Evolutionary conservation across 2,888 invertebrate species (phyloP).

Genomic region (Drosophila mercatorum): DNA sequence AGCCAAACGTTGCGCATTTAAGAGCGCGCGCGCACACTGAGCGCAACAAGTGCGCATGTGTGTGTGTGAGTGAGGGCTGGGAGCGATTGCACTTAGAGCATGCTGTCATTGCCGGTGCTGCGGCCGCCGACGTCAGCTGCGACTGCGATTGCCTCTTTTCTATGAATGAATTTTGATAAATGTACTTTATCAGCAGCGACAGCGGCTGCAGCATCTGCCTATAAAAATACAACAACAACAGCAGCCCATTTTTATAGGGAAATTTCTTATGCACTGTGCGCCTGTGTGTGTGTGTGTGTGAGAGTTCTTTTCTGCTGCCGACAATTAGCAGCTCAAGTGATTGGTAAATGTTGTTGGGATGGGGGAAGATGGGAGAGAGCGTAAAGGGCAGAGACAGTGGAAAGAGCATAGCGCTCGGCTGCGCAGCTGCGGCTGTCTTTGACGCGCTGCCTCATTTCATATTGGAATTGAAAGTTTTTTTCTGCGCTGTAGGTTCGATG

Average conservation of each 20-base stretch:
- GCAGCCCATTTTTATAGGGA: slow-evolving; percentile 61
- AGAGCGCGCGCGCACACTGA: slow-evolving; percentile 37
- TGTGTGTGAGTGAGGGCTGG: slow-evolving; percentile 7
- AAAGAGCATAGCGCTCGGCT: background rate
- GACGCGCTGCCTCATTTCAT: slow-evolving; percentile 78
- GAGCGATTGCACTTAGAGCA: slow-evolving; percentile 46
- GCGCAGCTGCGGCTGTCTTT: slow-evolving; percentile 64
- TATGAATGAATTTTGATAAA: slow-evolving; percentile 81
- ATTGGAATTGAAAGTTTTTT: slow-evolving; percentile 71
- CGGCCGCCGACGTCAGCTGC: slow-evolving; percentile 19
- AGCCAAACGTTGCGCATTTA: slow-evolving; percentile 19
- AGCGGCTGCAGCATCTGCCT: slow-evolving; percentile 43
- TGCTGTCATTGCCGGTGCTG: slow-evolving; percentile 42
- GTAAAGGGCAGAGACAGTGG: background rate
- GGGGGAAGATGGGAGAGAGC: background rate
- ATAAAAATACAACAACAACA: slow-evolving; percentile 36
- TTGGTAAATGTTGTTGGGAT: slow-evolving; percentile 39
- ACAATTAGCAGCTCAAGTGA: slow-evolving; percentile 78
- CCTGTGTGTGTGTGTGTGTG: slow-evolving; percentile 12
- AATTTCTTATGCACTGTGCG: slow-evolving; percentile 48
- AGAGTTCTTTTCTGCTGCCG: slow-evolving; percentile 59
- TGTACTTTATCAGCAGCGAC: slow-evolving; percentile 68
- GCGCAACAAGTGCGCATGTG: slow-evolving; percentile 39
- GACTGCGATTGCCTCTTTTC: slow-evolving; percentile 46
- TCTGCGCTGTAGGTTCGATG: slow-evolving; percentile 38